A percentile compares a stretch with the other conserved stretches of the same genome.
phyloP scores from a whole-genome alignment of 2,888 invertebrate genomes.

The Zaprionus lineosus region DNA sequence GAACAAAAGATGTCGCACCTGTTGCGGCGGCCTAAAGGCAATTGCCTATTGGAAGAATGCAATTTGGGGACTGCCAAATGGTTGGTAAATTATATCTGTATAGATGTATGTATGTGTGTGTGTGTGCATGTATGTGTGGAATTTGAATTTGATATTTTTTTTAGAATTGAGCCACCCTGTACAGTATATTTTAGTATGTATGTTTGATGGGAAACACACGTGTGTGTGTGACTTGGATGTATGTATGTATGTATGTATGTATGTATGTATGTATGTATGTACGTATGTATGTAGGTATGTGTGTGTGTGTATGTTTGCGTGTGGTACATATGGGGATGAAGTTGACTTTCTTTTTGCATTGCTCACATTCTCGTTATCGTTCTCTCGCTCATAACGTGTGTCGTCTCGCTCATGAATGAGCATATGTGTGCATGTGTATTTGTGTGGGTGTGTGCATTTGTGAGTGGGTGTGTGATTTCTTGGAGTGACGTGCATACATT shows the following conservation, averaged over 20 bases:
- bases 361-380: conserved; percentile 4
- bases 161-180: conserved; percentile 29
- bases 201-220: not conserved
- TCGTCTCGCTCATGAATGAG: too few species aligned
- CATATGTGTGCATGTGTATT: conserved; percentile 11
- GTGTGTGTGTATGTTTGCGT: conserved; percentile 18
- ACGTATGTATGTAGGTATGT: conserved; percentile 23
- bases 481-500: conserved; percentile 59
- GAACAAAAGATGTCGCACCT: conserved; percentile 39
- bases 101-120: not conserved
- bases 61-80: conserved; percentile 14
- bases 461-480: conserved; percentile 26
- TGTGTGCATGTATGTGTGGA: not conserved
- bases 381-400: not conserved
- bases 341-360: conserved; percentile 10
- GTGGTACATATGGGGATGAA: conserved; percentile 11
- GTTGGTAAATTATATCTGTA: not conserved
- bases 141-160: not conserved
- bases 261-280: not conserved
- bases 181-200: not conserved
- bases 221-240: not conserved
- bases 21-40: conserved; percentile 18
- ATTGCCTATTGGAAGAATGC: conserved; percentile 13
- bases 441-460: conserved; percentile 2
- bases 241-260: conserved; percentile 7